Conservation (phyloP, 1,140 invertebrate genomes). For the Diorhabda elongata region DNA sequence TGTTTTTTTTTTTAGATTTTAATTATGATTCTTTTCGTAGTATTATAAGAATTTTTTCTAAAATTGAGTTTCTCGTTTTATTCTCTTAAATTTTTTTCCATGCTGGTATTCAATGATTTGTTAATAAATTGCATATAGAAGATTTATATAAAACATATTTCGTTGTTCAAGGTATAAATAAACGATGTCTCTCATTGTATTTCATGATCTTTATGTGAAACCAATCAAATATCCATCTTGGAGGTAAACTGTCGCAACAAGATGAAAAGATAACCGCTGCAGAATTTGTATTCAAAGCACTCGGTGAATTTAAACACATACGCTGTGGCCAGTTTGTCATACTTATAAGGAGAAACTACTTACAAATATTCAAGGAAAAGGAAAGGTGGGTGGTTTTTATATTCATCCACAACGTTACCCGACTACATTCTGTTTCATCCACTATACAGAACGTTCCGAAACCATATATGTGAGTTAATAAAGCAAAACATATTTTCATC, state of each 20-base stretch:
- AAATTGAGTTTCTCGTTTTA: no score
- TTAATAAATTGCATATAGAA: no score
- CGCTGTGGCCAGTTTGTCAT: conserved; percentile 23
- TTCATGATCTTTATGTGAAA: conserved; percentile 6
- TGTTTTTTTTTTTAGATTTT: no score
- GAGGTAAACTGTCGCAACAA: conserved; percentile 13
- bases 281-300: conserved; percentile 19
- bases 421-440: conserved; percentile 11
- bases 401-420: conserved; percentile 13
- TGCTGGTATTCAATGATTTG: no score
- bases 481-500: no score
- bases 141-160: background rate
- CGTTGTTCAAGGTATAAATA: background rate
- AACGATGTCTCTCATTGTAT: background rate
- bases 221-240: conserved; percentile 7
- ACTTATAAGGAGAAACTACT: conserved; percentile 24
- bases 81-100: no score
- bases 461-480: no score
- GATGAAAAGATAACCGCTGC: conserved; percentile 19
- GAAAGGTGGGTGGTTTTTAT: conserved; percentile 29
- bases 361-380: conserved; percentile 18
- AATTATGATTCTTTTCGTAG: no score
- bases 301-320: conserved; percentile 20
- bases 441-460: background rate
- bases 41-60: no score